A percentile compares a stretch with the other conserved stretches of the same genome.
Evolutionary conservation across 2,888 invertebrate genomes (phyloP).

Genomic region (Pyrrhia umbra): DNA sequence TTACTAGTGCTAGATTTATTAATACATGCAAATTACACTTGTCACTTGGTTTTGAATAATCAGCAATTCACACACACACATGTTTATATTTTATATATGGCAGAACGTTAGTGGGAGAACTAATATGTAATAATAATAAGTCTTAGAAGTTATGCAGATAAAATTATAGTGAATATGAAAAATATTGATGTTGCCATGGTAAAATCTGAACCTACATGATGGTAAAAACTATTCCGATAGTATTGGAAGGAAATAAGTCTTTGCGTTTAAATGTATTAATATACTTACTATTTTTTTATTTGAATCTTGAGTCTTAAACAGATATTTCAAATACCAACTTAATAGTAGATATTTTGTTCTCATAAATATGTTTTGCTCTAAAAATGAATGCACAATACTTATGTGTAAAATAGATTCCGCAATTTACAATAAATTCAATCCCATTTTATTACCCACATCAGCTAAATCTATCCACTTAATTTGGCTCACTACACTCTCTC

Average conservation of each 20-base stretch:
- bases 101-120: slow-evolving; percentile 2
- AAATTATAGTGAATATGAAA: background rate
- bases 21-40: slow-evolving; percentile 49
- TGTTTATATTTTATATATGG: background rate
- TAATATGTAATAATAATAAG: slow-evolving; percentile 36
- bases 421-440: background rate
- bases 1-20: slow-evolving; percentile 43
- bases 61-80: background rate
- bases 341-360: too few species aligned
- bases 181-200: background rate
- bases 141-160: background rate
- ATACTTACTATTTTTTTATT: too few species aligned
- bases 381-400: too few species aligned
- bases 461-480: background rate
- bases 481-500: background rate
- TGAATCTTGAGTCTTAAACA: too few species aligned
- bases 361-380: too few species aligned
- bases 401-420: too few species aligned
- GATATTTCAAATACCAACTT: too few species aligned
- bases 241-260: too few species aligned
- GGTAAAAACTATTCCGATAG: background rate
- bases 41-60: slow-evolving; percentile 47
- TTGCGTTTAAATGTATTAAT: too few species aligned
- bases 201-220: slow-evolving; percentile 1
- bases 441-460: background rate